Conservation (phyloP, 2,113 vertebrate genomes). For the Synchiropus splendidus region DNA sequence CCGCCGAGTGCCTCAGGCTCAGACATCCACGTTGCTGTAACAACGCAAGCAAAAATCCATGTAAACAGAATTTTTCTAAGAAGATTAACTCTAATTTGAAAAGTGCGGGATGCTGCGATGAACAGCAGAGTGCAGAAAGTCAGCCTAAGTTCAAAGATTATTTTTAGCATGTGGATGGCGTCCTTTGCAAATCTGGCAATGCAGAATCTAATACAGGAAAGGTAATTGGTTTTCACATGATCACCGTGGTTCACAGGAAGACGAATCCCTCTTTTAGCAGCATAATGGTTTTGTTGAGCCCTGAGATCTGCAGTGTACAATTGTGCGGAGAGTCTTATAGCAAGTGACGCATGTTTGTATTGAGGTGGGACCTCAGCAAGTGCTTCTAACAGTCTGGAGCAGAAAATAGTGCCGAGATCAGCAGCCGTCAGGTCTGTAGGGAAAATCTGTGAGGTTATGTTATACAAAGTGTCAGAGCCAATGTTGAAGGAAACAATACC, state of each 20-base stretch:
- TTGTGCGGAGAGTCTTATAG: slow-evolving; percentile 22
- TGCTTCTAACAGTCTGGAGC: slow-evolving; percentile 26
- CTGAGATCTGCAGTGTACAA: not conserved
- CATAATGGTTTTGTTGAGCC: no score
- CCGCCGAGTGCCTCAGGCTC: not conserved
- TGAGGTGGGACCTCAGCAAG: slow-evolving; percentile 15
- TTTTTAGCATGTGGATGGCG: slow-evolving; percentile 25
- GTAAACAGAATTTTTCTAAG: slow-evolving; percentile 15
- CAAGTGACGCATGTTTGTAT: slow-evolving; percentile 22
- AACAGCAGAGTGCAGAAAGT: slow-evolving; percentile 4
- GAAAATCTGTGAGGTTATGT: slow-evolving; percentile 5
- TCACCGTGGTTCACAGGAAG: no score
- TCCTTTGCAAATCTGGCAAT: slow-evolving; percentile 4
- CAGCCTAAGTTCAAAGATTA: slow-evolving; percentile 20
- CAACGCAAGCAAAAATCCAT: slow-evolving; percentile 5
- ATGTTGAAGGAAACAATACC: slow-evolving; percentile 5
- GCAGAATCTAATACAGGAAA: no score
- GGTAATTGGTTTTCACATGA: slow-evolving; percentile 41
- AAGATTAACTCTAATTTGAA: slow-evolving; percentile 8
- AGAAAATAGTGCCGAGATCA: slow-evolving; percentile 12
- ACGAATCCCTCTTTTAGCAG: no score
- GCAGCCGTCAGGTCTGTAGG: slow-evolving; percentile 9
- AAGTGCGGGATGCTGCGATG: no score
- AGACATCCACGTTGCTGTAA: slow-evolving; percentile 8
- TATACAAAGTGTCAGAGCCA: slow-evolving; percentile 20